Evolutionary conservation across 2,113 vertebrate species (phyloP).

Genomic region (Acanthochromis polyacanthus): DNA sequence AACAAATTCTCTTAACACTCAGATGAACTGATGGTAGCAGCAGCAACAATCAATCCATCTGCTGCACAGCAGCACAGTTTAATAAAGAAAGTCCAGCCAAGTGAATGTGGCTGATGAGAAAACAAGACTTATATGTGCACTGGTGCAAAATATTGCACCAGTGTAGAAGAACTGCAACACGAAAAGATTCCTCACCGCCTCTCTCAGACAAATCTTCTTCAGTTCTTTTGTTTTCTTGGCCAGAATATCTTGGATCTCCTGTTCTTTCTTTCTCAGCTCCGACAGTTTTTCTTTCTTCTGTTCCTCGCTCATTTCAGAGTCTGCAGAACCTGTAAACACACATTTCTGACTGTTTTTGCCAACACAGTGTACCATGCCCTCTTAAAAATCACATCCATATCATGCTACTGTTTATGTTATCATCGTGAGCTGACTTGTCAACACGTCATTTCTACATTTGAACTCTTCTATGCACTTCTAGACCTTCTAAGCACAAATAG

Average conservation of each 20-base stretch:
- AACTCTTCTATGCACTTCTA: not conserved
- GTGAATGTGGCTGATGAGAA: slow-evolving; percentile 1
- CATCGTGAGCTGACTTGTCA: not conserved
- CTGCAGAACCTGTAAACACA: slow-evolving; percentile 89
- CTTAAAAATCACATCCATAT: not conserved
- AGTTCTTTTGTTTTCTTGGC: slow-evolving; percentile 94
- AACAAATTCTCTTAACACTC: slow-evolving; percentile 16
- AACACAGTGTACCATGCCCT: not conserved
- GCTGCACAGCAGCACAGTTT: not conserved
- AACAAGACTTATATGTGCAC: not conserved
- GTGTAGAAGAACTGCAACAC: not conserved
- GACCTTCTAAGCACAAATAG: not conserved
- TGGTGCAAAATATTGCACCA: not conserved
- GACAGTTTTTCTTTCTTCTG: slow-evolving; percentile 95
- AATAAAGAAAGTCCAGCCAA: slow-evolving; percentile 26
- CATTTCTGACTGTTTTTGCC: not conserved
- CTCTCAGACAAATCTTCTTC: slow-evolving; percentile 94
- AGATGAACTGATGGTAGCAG: slow-evolving; percentile 6
- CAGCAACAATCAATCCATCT: slow-evolving; percentile 16
- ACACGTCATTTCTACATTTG: not conserved
- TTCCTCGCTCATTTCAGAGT: slow-evolving; percentile 94
- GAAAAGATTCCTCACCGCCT: slow-evolving; percentile 89
- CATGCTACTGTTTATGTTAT: not conserved
- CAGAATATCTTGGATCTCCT: slow-evolving; percentile 92
- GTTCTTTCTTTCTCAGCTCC: slow-evolving; percentile 93